Conservation (phyloP, 2,888 invertebrate genomes). For the Microplitis manilae region DNA sequence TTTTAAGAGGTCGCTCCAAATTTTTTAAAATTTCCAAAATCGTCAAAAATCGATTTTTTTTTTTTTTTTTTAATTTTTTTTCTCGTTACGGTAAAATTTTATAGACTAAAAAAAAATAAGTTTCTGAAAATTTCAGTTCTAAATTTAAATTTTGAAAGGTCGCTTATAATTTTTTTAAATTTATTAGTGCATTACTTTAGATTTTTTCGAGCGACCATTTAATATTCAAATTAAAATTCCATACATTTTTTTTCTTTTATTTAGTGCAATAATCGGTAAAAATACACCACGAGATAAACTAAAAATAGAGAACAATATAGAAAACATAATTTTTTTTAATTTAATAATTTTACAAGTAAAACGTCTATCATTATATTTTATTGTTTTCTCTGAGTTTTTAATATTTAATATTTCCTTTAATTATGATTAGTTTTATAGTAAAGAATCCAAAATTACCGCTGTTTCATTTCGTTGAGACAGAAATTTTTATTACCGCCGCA, state of each 20-base stretch:
- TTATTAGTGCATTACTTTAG: conserved; percentile 1
- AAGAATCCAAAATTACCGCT: conserved; percentile 2
- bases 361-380: background rate
- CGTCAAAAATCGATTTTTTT: conserved; percentile 19
- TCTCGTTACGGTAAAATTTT: conserved; percentile 24
- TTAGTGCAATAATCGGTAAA: conserved; percentile 4
- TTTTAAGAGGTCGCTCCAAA: conserved; percentile 3
- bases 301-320: background rate
- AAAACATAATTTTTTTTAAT: background rate
- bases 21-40: conserved; percentile 4
- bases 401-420: background rate
- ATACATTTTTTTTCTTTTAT: conserved; percentile 5
- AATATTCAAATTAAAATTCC: conserved; percentile 20
- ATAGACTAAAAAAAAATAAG: conserved; percentile 11
- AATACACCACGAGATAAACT: conserved; percentile 15
- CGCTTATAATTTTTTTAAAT: conserved; percentile 23
- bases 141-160: conserved; percentile 25
- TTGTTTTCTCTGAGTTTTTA: background rate
- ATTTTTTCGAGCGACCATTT: conserved; percentile 22
- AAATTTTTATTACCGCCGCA: conserved; percentile 6
- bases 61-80: conserved; percentile 15
- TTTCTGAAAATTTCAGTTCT: conserved; percentile 6
- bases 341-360: conserved; percentile 1
- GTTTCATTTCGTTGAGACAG: conserved; percentile 7
- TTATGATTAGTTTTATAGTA: conserved; percentile 10